Conservation (phyloP, 2,888 invertebrate genomes). For the Cactoblastis cactorum region DNA sequence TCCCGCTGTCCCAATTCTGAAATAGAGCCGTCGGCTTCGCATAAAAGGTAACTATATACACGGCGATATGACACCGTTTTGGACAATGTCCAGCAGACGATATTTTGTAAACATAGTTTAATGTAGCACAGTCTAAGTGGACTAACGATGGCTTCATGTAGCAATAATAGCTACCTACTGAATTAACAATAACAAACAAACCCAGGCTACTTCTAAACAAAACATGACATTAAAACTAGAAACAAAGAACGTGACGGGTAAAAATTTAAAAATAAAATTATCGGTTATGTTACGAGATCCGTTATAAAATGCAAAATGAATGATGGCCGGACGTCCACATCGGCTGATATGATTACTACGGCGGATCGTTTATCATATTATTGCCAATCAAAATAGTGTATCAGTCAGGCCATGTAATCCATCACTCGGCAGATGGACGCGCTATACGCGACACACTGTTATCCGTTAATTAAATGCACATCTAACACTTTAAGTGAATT, state of each 20-base stretch:
- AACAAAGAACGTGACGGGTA: constrained; percentile 24
- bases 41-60: constrained; percentile 59
- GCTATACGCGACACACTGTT: constrained; percentile 35
- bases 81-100: constrained; percentile 68
- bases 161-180: constrained; percentile 36
- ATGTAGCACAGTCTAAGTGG: constrained; percentile 57
- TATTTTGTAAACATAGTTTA: constrained; percentile 68
- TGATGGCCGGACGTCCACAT: constrained; percentile 60
- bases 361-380: constrained; percentile 74
- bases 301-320: constrained; percentile 62
- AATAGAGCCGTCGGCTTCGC: constrained; percentile 65
- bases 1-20: constrained; percentile 58
- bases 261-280: constrained; percentile 20
- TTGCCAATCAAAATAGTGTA: constrained; percentile 80
- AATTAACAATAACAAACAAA: constrained; percentile 40
- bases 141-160: constrained; percentile 48
- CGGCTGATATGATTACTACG: constrained; percentile 68
- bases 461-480: constrained; percentile 53
- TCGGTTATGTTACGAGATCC: constrained; percentile 48
- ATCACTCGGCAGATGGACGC: constrained; percentile 58
- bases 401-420: constrained; percentile 73
- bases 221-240: constrained; percentile 31
- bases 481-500: constrained; percentile 49
- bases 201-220: constrained; percentile 44
- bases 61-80: constrained; percentile 60